These are phyloP conservation scores for Eublepharis macularius DNA, from an alignment of 2,113 vertebrate genomes.

Conservation along the genomic window DNA sequence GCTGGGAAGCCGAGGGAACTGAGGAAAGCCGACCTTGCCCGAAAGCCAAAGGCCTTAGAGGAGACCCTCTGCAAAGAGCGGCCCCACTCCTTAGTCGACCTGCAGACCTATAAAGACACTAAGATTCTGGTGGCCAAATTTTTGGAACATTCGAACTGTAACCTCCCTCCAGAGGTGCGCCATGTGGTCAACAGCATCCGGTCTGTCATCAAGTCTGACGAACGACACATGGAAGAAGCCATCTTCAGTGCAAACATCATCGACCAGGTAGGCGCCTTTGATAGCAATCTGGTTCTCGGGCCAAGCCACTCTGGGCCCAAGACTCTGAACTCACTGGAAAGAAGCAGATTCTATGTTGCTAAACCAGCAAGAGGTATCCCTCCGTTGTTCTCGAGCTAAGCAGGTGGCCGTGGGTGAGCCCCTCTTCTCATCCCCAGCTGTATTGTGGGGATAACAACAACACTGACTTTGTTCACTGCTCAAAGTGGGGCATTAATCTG, in stretches of 20 bases:
- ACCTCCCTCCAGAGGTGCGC: conserved; percentile 88
- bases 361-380: too few relatives aligned
- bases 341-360: too few relatives aligned
- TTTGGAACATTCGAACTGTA: conserved; percentile 90
- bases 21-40: conserved; percentile 70
- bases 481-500: too few relatives aligned
- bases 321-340: too few relatives aligned
- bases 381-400: too few relatives aligned
- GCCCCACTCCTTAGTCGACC: conserved; percentile 87
- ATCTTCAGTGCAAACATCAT: conserved; percentile 87
- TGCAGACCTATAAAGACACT: conserved; percentile 90
- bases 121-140: conserved; percentile 95
- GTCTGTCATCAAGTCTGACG: conserved; percentile 87
- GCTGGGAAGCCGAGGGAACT: conserved; percentile 73
- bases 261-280: conserved; percentile 81
- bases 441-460: too few relatives aligned
- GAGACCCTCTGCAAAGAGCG: conserved; percentile 75
- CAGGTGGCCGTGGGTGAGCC: too few relatives aligned
- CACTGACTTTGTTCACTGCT: too few relatives aligned
- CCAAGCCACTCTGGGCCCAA: too few relatives aligned
- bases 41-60: conserved; percentile 77
- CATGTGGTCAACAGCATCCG: conserved; percentile 90
- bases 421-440: too few relatives aligned
- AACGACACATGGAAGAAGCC: conserved; percentile 91
- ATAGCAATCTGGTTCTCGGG: background rate